phyloP scores from a whole-genome alignment of 2,113 vertebrate species.

The Gymnarchus niloticus region DNA sequence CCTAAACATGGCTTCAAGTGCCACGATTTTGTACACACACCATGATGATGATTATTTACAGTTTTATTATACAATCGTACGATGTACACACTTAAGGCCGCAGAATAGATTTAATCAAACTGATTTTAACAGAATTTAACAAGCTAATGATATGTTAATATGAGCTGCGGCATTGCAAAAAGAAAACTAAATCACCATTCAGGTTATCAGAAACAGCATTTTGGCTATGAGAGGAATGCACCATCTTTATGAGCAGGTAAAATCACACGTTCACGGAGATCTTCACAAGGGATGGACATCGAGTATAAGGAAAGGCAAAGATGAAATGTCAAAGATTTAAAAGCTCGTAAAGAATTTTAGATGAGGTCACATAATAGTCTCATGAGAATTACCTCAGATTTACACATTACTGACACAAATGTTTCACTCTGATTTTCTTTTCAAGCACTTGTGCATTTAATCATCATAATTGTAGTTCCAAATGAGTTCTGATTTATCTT shows the following conservation, averaged over 20 bases:
- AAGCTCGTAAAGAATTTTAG: not conserved
- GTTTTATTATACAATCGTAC: not conserved
- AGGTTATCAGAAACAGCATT: not conserved
- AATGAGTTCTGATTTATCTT: too few relatives aligned
- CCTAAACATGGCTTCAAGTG: not conserved
- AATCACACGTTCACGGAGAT: not conserved
- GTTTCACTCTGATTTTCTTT: not conserved
- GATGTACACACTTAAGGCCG: not conserved
- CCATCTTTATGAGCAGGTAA: not conserved
- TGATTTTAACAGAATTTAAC: not conserved
- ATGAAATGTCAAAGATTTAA: not conserved
- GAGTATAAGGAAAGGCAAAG: not conserved
- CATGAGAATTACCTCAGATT: not conserved
- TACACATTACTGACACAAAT: not conserved
- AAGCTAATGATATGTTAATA: not conserved
- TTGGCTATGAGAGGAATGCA: too few relatives aligned
- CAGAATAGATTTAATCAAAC: not conserved
- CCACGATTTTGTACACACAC: not conserved
- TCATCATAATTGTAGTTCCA: too few relatives aligned
- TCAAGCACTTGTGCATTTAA: too few relatives aligned
- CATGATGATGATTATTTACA: not conserved
- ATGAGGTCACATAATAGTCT: not conserved
- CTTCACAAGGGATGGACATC: not conserved
- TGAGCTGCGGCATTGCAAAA: not conserved
- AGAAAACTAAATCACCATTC: not conserved